These are phyloP conservation scores for Pelecanus crispus DNA, from an alignment of 2,113 vertebrate genomes.

Conservation along the genomic window DNA sequence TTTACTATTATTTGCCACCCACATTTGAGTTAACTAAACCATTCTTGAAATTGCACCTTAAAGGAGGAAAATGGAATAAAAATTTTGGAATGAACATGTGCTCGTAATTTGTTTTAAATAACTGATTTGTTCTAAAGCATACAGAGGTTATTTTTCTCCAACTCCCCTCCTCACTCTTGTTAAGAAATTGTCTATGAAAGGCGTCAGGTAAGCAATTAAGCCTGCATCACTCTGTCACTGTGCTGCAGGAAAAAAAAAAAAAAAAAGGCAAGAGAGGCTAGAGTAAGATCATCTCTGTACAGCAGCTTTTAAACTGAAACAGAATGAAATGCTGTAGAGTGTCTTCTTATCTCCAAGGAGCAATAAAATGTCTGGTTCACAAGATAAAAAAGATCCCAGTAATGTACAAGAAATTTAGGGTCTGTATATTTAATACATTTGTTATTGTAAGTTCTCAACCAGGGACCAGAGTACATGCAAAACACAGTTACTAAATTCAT, in stretches of 20 bases:
- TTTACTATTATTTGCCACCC: background rate
- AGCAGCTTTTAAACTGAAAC: background rate
- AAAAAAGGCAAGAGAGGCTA: background rate
- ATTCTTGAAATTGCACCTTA: background rate
- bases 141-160: background rate
- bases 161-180: background rate
- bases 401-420: background rate
- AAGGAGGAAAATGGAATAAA: background rate
- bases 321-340: background rate
- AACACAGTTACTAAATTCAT: background rate
- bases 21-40: background rate
- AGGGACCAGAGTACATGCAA: background rate
- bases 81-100: background rate
- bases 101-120: background rate
- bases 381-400: background rate
- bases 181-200: background rate
- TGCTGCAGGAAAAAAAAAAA: background rate
- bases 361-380: background rate
- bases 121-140: background rate
- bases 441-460: background rate
- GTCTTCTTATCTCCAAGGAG: background rate
- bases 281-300: background rate
- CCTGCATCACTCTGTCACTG: background rate
- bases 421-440: background rate
- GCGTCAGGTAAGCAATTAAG: background rate